Conservation (phyloP, 2,797 vertebrate genomes). For the Sebastes cheni region DNA sequence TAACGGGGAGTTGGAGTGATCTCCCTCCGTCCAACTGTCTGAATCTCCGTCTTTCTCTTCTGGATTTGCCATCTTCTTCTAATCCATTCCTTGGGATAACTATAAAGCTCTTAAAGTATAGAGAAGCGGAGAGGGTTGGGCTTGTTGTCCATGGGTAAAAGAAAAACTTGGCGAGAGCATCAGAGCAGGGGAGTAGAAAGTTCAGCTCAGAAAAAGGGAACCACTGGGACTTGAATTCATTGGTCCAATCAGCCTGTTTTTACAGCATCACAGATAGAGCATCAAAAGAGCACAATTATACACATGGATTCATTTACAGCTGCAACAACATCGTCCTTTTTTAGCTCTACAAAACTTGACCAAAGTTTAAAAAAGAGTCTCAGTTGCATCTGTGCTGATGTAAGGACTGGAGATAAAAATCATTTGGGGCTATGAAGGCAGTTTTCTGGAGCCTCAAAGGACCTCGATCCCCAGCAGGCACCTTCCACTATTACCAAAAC, state of each 20-base stretch:
- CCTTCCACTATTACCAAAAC: constrained; percentile 37
- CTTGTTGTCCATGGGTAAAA: not conserved
- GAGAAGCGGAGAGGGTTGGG: not conserved
- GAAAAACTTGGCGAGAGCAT: constrained; percentile 9
- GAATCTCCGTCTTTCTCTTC: constrained; percentile 19
- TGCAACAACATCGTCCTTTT: not conserved
- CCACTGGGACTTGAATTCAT: constrained; percentile 23
- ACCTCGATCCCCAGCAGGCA: constrained; percentile 15
- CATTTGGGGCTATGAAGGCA: constrained; percentile 6
- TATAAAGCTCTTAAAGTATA: constrained; percentile 38
- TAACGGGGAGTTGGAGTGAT: not conserved
- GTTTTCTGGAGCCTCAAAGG: constrained; percentile 20
- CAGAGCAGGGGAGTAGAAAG: not conserved
- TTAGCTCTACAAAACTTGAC: not conserved
- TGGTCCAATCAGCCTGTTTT: constrained; percentile 19
- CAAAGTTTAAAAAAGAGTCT: constrained; percentile 19
- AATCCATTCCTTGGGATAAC: constrained; percentile 30
- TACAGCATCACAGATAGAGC: constrained; percentile 25
- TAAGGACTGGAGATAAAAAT: constrained; percentile 30
- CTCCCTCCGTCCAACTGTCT: constrained; percentile 10
- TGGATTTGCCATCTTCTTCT: constrained; percentile 37
- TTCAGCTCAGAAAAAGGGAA: not conserved
- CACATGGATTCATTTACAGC: constrained; percentile 31
- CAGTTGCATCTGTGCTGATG: constrained; percentile 15
- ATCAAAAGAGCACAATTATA: constrained; percentile 29